Conservation (phyloP, 1,140 invertebrate species). For the Glossosoma conforme region DNA sequence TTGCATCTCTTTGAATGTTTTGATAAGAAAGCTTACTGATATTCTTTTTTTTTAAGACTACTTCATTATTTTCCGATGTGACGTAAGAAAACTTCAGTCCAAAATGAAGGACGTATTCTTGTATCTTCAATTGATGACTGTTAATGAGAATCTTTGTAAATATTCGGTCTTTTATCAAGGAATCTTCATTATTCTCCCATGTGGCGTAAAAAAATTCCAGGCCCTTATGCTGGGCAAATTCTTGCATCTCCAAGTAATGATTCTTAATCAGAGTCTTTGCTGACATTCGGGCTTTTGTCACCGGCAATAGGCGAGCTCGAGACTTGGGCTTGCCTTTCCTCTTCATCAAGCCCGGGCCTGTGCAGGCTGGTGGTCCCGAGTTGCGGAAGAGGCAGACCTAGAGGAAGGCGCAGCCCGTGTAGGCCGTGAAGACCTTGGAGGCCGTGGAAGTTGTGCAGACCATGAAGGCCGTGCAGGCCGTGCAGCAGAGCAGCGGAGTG, state of each 20-base stretch:
- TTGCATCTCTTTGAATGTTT: no score
- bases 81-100: no score
- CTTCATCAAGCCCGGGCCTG: slow-evolving; percentile 25
- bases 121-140: no score
- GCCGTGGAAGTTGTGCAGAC: slow-evolving; percentile 48
- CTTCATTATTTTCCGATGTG: no score
- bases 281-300: slow-evolving; percentile 18
- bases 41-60: no score
- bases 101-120: no score
- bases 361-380: slow-evolving; percentile 47
- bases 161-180: no score
- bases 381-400: slow-evolving; percentile 48
- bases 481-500: slow-evolving; percentile 81
- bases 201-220: no score
- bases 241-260: background rate
- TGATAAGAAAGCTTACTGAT: no score
- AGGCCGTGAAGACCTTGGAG: slow-evolving; percentile 53
- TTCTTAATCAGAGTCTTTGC: slow-evolving; percentile 22
- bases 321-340: slow-evolving; percentile 11
- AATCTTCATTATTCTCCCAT: no score
- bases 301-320: slow-evolving; percentile 10
- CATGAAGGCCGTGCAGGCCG: slow-evolving; percentile 59
- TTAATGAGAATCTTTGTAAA: no score
- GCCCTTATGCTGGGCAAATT: no score
- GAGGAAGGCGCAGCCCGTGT: slow-evolving; percentile 45